phyloP scores from a whole-genome alignment of 2,113 vertebrate species.

The Tapirus terrestris region DNA sequence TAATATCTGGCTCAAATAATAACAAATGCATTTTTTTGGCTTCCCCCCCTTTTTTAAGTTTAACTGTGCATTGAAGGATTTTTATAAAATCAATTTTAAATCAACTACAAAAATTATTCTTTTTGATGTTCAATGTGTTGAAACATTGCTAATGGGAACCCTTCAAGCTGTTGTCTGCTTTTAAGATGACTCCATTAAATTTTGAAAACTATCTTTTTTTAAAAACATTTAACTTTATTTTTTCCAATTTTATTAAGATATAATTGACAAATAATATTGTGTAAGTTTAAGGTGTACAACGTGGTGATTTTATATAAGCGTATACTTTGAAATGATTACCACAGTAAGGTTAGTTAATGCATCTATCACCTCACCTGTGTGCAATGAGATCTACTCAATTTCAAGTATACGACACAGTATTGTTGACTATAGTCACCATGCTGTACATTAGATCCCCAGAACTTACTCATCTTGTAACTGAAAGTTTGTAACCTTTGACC shows the following conservation, averaged over 20 bases:
- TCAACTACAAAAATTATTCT: neutral
- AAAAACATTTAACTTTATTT: neutral
- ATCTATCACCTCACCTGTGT: neutral
- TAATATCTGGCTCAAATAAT: neutral
- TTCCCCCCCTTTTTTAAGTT: neutral
- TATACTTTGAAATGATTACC: neutral
- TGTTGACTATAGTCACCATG: neutral
- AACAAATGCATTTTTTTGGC: neutral
- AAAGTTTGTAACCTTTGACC: neutral
- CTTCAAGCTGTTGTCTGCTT: neutral
- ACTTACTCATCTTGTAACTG: neutral
- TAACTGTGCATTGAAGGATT: neutral
- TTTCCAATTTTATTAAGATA: neutral
- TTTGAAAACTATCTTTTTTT: neutral
- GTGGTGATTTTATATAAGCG: neutral
- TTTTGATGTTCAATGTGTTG: neutral
- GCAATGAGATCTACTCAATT: neutral
- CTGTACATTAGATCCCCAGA: neutral
- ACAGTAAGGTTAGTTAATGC: neutral
- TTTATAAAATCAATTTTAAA: neutral
- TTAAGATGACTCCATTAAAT: neutral
- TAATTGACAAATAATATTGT: neutral
- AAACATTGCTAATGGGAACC: neutral
- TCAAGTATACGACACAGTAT: neutral
- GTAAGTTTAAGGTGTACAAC: neutral